These are phyloP conservation scores for Diarsia rubi DNA, from an alignment of 2,888 invertebrate genomes.

Conservation along the genomic window DNA sequence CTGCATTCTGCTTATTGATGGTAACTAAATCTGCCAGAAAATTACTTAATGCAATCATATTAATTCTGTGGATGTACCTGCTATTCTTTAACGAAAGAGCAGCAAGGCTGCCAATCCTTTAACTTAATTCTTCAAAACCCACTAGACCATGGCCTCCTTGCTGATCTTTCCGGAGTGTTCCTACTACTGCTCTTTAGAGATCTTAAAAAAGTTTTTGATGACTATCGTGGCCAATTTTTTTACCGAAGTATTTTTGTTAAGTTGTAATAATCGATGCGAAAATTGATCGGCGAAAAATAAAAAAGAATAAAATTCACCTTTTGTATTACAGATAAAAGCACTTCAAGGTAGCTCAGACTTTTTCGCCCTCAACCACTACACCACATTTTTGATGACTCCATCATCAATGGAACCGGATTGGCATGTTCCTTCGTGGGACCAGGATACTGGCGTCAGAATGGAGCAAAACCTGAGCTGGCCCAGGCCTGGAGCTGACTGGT, in stretches of 20 bases:
- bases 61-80: background rate
- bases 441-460: conserved; percentile 81
- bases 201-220: background rate
- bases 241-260: background rate
- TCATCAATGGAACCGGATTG: conserved; percentile 76
- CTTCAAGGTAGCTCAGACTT: conserved; percentile 89
- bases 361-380: conserved; percentile 92
- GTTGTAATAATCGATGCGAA: background rate
- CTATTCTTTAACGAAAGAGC: background rate
- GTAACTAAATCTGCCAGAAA: background rate
- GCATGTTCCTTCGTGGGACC: conserved; percentile 81
- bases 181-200: background rate
- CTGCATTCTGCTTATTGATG: background rate
- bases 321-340: conserved; percentile 75
- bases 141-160: background rate
- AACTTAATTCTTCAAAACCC: background rate
- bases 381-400: conserved; percentile 83
- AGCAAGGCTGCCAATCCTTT: background rate
- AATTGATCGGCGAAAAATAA: background rate
- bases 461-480: conserved; percentile 84
- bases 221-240: background rate
- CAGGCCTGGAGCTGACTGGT: conserved; percentile 84
- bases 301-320: background rate
- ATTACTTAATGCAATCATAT: background rate
- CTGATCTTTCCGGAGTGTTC: background rate